Evolutionary conservation across 2,888 invertebrate species (phyloP), one percentile per base, ranked within the genome.

Genomic region (Rambutsinella grinnellia): DNA sequence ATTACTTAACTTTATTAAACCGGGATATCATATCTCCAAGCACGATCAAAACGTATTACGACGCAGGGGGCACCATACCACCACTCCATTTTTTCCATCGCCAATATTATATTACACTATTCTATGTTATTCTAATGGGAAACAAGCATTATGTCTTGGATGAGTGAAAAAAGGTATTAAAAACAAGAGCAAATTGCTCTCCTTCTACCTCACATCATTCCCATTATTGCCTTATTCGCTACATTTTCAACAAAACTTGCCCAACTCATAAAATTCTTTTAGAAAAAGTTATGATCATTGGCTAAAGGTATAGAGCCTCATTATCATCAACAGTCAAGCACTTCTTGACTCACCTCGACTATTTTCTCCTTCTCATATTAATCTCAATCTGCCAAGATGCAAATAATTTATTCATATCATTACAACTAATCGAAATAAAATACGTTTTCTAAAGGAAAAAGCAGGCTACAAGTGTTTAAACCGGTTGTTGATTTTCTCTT

Each of bases 1-100:
- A 74, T 74, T 74, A 67, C 74, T 74, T 67, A 74, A 74, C 74
- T 74, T 74, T 74, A 74, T 74, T 74, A 74, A 67, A 74, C 66
- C 74, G 36, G 67, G 74, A 47, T 61, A 66, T 61, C 61, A 67
- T 74, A 74, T 74, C 74, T 67, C 24, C 2, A 54, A 47, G 51
- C 74, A 74, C 61, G 74, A 74, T 74, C 74, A 67, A 58, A 49
- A 49, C 27, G 61, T 60, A 54, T 74, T 44, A 61, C 74, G 51
- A 61, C 46, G 74, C 74, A 74, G 74, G 74, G 74, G 67, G 74
- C 67, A 75, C 61, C 66, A 49, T 17, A 36, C 36, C 49, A 17
- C n/a, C n/a, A 49, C 49, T 49, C 49, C 49, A 49, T n/a, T 49
- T 17, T 49, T 36, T 5, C 36, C 36, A 13, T 8, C 13, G 36